Evolutionary conservation across 2,113 vertebrate genomes (phyloP).

Genomic region (human (Homo sapiens)): GRCh38 chr18:48387001-48387500

Average conservation of each 20-base stretch:
- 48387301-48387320: background rate
- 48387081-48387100: background rate
- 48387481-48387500: background rate
- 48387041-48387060: background rate
- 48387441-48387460: background rate
- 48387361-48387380: background rate
- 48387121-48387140: background rate
- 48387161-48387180: background rate
- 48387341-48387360: background rate
- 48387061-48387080: background rate
- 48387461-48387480: background rate
- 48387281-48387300: background rate
- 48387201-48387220: background rate
- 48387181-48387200: background rate
- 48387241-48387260: background rate
- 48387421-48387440: background rate
- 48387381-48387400: background rate
- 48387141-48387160: background rate
- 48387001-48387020: background rate
- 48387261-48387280: background rate
- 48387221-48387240: background rate
- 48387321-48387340: background rate
- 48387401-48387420: background rate
- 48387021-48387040: background rate
- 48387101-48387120: background rate